Percentiles rank a stretch among this genome's conserved stretches.
Conservation (phyloP, 1,140 invertebrate species). For the Stenopsyche tienmushanensis region DNA sequence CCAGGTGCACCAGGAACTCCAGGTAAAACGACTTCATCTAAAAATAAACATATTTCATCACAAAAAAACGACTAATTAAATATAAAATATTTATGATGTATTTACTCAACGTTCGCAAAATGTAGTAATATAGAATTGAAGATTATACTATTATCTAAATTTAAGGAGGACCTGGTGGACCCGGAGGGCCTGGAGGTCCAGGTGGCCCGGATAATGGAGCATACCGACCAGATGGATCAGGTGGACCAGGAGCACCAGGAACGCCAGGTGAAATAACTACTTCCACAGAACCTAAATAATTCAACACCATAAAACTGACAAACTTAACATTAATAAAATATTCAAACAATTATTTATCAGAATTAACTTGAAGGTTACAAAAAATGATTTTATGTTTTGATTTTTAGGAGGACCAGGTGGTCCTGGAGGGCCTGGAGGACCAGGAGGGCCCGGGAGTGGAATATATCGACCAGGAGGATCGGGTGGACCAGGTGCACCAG, state of each 20-base stretch:
- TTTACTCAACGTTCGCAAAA: too few species aligned
- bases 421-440: constrained; percentile 40
- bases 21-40: too few species aligned
- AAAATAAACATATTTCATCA: too few species aligned
- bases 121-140: too few species aligned
- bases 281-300: too few species aligned
- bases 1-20: too few species aligned
- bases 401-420: constrained; percentile 38
- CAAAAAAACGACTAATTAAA: background rate
- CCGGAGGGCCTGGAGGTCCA: constrained; percentile 21
- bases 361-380: too few species aligned
- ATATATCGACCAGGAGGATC: constrained; percentile 21
- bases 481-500: constrained; percentile 29
- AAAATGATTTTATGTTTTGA: too few species aligned
- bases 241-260: constrained; percentile 5
- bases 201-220: too few species aligned
- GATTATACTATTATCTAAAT: too few species aligned
- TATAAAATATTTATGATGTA: background rate
- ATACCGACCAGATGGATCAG: constrained; percentile 29
- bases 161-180: background rate
- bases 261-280: background rate
- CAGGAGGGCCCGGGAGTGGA: constrained; percentile 7
- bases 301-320: too few species aligned
- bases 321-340: background rate
- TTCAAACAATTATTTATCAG: too few species aligned